Percentiles rank a stretch among this genome's conserved stretches.
These are phyloP conservation scores for Aurelia sp. DNA, from an alignment of 30 jellyfish, hydroid and myxozoan species.

Conservation along the genomic window DNA sequence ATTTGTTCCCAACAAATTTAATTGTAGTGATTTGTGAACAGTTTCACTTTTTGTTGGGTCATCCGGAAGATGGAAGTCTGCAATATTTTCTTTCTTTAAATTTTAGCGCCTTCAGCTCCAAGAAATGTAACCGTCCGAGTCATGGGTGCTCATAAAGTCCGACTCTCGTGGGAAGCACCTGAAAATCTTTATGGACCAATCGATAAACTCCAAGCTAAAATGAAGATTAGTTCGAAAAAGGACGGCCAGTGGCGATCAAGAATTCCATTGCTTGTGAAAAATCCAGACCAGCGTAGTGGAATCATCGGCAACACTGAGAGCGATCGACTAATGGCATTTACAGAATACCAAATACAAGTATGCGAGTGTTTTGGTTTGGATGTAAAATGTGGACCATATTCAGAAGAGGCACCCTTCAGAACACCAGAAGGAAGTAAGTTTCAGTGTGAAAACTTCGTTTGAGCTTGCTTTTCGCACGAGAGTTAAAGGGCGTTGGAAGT, in stretches of 20 bases:
- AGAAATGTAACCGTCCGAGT: constrained; percentile 38
- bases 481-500: too few species aligned
- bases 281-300: constrained; percentile 33
- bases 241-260: constrained; percentile 34
- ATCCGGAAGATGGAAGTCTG: not conserved
- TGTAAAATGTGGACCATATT: constrained; percentile 78
- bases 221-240: constrained; percentile 7
- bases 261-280: not conserved
- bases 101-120: constrained; percentile 92
- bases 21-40: not conserved
- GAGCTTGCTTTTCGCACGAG: too few species aligned
- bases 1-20: not conserved
- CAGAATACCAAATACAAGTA: constrained; percentile 42
- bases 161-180: constrained; percentile 74
- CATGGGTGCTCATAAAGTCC: constrained; percentile 32
- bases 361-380: constrained; percentile 83
- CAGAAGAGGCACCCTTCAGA: constrained; percentile 25
- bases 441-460: not conserved
- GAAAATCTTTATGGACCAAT: constrained; percentile 54
- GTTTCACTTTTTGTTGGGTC: not conserved
- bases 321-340: constrained; percentile 44
- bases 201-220: constrained; percentile 35
- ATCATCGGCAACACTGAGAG: not conserved
- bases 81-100: not conserved
- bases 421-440: constrained; percentile 94